Evolutionary conservation across 2,797 vertebrate genomes (phyloP).

Genomic region (Squalus acanthias): DNA sequence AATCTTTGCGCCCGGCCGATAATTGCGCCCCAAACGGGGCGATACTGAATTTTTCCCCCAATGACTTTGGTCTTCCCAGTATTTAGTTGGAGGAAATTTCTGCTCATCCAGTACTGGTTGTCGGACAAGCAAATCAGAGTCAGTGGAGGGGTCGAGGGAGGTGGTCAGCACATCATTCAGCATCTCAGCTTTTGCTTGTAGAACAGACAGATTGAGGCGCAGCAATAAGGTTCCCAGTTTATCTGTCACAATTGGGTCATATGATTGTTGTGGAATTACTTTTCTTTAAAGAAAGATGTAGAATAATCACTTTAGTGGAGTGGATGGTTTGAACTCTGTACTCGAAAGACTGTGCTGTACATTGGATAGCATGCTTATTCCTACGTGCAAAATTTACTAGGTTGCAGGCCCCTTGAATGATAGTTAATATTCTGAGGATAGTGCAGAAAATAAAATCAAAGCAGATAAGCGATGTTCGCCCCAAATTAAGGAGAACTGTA

Average conservation of each 20-base stretch:
- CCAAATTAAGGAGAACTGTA: not conserved
- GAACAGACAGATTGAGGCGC: not conserved
- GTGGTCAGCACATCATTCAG: not conserved
- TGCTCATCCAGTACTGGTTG: no score
- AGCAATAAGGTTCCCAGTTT: not conserved
- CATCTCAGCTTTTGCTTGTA: not conserved
- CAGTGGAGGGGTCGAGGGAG: not conserved
- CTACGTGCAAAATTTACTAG: not conserved
- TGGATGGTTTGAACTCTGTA: not conserved
- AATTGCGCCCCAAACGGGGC: no score
- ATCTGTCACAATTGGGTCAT: not conserved
- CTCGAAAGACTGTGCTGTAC: not conserved
- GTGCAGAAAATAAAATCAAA: not conserved
- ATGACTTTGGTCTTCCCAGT: no score
- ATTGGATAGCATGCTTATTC: not conserved
- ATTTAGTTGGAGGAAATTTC: no score
- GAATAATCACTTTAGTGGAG: not conserved
- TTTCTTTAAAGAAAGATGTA: not conserved
- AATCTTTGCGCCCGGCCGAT: no score
- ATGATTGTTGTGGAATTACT: not conserved
- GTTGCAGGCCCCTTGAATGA: not conserved
- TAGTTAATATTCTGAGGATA: not conserved
- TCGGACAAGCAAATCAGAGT: no score
- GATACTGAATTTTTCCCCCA: no score
- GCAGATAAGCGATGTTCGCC: not conserved